Base-by-base conservation (phyloP, 2,888 invertebrate genomes). In the Macrostomum cliftonense region DNA sequence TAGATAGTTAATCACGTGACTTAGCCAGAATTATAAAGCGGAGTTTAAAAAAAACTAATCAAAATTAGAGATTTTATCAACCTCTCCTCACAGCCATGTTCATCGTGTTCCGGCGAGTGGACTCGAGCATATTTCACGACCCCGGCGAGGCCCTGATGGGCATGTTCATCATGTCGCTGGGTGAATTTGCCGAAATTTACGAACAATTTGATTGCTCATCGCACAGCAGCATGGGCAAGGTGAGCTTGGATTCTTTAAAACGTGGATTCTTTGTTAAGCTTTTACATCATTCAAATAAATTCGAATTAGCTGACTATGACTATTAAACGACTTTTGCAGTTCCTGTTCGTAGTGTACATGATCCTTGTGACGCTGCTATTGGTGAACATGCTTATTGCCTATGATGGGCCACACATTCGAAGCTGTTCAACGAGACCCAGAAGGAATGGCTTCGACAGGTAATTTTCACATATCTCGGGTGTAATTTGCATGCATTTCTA, bases 361-460 rank as follows among this genome's bases (percentile, higher is more conserved):
- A 84, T 83, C 50, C 83, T 93, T 65, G 95, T 93, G 17, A 87
- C 88, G 0, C 82, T 95, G 52, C 74, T 95, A 37, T 74, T 95
- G 51, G 86, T 95, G 46, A 95, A 95, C 76, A 88, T 95, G 87
- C 75, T 95, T 71, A 95, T 95, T 63, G 93, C 93, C 55, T n/a
- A 95, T 95, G 93, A 95, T 95, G 95, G 95, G 93, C 0, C 93
- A 93, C 70, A 95, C 95, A 2, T 97, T 95, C 67, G 88, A 89
- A 69, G 86, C 89, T 73, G 91, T 95, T n/a, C 37, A 64, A 60
- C 1, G 88, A 91, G 71, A 89, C 91, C 0, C 78, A 86, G 57
- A 93, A 93, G 67, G 93, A 95, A 70, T 95, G 93, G 91, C 89
- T 93, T 70, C 74, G 95, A 63, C 82, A 82, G 76, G 80, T 80